A percentile compares a stretch with the other conserved stretches of the same genome.
phyloP scores from a whole-genome alignment of 2,113 vertebrate genomes.

The Misgurnus anguillicaudatus region DNA sequence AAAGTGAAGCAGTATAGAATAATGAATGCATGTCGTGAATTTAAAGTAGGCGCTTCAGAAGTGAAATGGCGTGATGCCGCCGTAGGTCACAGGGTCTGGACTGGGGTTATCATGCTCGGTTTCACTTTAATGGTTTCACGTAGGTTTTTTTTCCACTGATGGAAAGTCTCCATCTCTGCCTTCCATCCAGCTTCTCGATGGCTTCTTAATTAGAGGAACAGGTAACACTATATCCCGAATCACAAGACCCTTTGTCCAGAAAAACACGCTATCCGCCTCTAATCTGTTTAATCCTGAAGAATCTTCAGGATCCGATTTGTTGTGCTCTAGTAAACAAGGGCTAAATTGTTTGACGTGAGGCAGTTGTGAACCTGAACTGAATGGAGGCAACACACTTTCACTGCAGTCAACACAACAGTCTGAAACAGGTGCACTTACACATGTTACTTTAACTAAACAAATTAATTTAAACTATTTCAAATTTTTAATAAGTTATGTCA shows the following conservation, averaged over 20 bases:
- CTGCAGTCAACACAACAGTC: conserved; percentile 37
- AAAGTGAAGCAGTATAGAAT: conserved; percentile 46
- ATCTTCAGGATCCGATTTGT: conserved; percentile 63
- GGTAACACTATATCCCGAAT: conserved; percentile 52
- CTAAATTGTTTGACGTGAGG: conserved; percentile 57
- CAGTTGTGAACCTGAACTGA: conserved; percentile 51
- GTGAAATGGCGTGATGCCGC: conserved; percentile 23
- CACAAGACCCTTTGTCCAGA: conserved; percentile 61
- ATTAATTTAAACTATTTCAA: too few relatives aligned
- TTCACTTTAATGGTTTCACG: conserved; percentile 38
- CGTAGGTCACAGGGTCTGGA: conserved; percentile 31
- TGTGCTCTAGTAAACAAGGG: conserved; percentile 59
- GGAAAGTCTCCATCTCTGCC: conserved; percentile 45
- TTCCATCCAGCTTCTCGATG: conserved; percentile 52
- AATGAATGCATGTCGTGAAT: conserved; percentile 27
- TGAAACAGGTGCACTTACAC: background rate
- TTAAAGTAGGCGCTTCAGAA: conserved; percentile 33
- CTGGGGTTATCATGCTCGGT: conserved; percentile 32
- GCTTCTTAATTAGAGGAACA: conserved; percentile 53
- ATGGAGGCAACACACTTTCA: conserved; percentile 42
- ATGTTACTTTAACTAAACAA: too few relatives aligned
- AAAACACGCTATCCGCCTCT: conserved; percentile 55
- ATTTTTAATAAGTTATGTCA: too few relatives aligned
- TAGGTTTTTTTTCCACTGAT: conserved; percentile 19
- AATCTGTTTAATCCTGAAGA: conserved; percentile 61